Conservation (phyloP, 2,113 vertebrate species). For the Hemibagrus wyckioides region DNA sequence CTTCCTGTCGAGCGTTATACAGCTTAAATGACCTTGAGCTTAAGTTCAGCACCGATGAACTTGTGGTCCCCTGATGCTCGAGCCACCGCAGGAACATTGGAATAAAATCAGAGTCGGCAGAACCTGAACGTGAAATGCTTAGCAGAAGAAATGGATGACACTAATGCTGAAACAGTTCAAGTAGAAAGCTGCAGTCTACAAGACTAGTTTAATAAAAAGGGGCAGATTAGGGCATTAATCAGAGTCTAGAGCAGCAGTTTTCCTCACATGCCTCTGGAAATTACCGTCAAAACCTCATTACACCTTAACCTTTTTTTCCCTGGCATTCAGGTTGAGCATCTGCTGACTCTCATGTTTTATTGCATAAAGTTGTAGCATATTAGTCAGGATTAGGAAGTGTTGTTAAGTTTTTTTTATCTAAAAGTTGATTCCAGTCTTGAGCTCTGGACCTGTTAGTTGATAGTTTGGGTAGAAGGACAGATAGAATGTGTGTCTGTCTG, state of each 20-base stretch:
- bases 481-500: not conserved
- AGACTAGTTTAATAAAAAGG: not conserved
- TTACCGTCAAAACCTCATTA: not conserved
- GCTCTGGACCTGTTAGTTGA: not conserved
- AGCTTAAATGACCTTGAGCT: slow-evolving; percentile 10
- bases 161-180: not conserved
- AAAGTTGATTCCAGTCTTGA: not conserved
- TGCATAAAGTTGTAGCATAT: not conserved
- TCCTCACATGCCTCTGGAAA: not conserved
- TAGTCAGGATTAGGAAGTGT: not conserved
- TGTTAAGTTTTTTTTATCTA: not conserved
- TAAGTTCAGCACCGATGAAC: slow-evolving; percentile 4
- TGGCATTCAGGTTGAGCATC: not conserved
- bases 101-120: not conserved
- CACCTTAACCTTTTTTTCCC: not conserved
- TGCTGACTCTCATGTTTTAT: not conserved
- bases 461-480: not conserved
- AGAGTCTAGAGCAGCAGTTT: not conserved
- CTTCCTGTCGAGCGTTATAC: not conserved
- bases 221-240: not conserved
- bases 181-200: not conserved
- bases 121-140: not conserved
- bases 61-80: not conserved
- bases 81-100: not conserved
- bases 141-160: not conserved